Evolutionary conservation across 2,888 invertebrate species (phyloP), one percentile per base, ranked within the genome.

Genomic region (Sialis lutaria): DNA sequence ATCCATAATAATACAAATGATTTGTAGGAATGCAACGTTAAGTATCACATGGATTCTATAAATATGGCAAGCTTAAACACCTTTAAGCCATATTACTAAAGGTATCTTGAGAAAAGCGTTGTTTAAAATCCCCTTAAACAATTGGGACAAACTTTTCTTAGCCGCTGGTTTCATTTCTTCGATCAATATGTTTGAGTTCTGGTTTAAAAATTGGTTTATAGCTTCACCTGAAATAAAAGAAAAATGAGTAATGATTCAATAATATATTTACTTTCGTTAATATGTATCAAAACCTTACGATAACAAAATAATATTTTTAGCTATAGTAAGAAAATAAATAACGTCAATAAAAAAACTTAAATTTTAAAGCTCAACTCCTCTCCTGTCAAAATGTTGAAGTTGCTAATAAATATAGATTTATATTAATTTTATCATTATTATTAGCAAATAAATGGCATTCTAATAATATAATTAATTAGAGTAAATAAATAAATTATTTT

Each of bases 111-210:
- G 71, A 60, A 84, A 82, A 39, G 83, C 83, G 1, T 71, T 70
- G 58, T 84, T 84, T 48, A 86, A 68, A 63, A 83, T 82, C 1
- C 71, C 67, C 58, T 79, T 77, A 67, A 85, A 83, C 57, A 84
- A 79, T 54, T 77, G 79, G 2, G 79, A 76, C 54, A 86, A 81
- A 52, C 82, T 76, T 6, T 69, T 63, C 2, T 78, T 73, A 0
- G 85, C 84, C 0, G 83, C 82, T 2, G 85, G 84, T 57, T 81
- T 73, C 82, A 87, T 83, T 67, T 87, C 87, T 48, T 79, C 78
- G 51, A 87, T 82, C 54, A 87, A 82, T 60, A 85, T 85, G 42
- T 80, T 77, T 0, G 82, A 76, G 57, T 87, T 85, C 61, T 79
- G 80, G 65, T 86, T 86, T 51, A 87, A 65, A 62, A 86, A 86